Percentiles rank a stretch among this genome's conserved stretches.
These are phyloP conservation scores for Gallirallus australis DNA, from an alignment of 2,797 vertebrate species.

Conservation along the genomic window DNA sequence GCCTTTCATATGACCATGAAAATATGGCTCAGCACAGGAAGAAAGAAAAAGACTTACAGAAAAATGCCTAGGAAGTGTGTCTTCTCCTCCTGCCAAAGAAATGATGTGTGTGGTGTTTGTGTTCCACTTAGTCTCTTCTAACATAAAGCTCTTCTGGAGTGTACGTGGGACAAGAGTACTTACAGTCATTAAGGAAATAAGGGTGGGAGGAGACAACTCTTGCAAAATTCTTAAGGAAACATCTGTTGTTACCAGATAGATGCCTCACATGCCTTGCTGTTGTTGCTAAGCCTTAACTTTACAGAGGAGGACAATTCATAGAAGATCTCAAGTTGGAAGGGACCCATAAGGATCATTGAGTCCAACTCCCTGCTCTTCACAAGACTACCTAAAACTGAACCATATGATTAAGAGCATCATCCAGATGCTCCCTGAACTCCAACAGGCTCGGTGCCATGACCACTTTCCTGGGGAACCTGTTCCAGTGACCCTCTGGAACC, in stretches of 20 bases:
- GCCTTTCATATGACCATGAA: background rate
- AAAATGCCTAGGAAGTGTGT: background rate
- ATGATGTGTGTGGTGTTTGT: background rate
- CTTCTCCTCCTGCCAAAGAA: background rate
- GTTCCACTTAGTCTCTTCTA: background rate
- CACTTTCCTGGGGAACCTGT: background rate
- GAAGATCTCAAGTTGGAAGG: background rate
- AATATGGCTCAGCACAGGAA: background rate
- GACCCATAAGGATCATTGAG: too few relatives aligned
- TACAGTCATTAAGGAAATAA: background rate
- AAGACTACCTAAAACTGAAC: background rate
- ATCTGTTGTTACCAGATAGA: background rate
- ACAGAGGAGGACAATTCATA: background rate
- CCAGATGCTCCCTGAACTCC: background rate
- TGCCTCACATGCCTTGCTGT: background rate
- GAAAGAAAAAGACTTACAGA: background rate
- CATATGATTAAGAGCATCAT: background rate
- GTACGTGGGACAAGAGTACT: background rate
- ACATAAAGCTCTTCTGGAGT: background rate
- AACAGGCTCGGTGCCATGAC: background rate
- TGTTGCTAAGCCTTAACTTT: background rate
- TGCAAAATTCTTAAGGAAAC: background rate
- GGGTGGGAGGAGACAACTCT: background rate
- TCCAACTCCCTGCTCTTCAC: background rate
- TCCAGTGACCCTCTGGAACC: background rate